Evolutionary conservation across 2,888 invertebrate genomes (phyloP).

Genomic region (Mechanitis mazaeus): DNA sequence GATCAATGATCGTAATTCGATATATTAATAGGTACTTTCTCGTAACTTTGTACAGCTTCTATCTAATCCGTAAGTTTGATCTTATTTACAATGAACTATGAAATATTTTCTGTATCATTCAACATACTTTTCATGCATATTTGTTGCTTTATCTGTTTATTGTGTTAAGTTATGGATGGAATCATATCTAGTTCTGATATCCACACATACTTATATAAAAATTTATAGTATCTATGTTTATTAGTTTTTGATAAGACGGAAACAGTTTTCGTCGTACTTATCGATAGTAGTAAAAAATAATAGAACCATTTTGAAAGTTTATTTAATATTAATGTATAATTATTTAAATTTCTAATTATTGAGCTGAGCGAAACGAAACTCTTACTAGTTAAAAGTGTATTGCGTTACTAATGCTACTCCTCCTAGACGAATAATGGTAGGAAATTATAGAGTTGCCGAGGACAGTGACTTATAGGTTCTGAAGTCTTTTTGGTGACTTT

Average conservation of each 20-base stretch:
- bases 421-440: too few species aligned
- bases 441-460: too few species aligned
- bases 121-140: slow-evolving; percentile 53
- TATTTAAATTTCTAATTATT: too few species aligned
- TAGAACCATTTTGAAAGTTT: neutral
- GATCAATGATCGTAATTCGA: too few species aligned
- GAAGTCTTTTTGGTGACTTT: too few species aligned
- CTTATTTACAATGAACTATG: neutral
- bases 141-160: slow-evolving; percentile 60
- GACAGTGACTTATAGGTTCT: too few species aligned
- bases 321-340: neutral
- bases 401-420: too few species aligned
- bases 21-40: too few species aligned
- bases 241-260: slow-evolving; percentile 1
- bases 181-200: slow-evolving; percentile 7
- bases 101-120: slow-evolving; percentile 35
- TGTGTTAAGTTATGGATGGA: slow-evolving; percentile 46
- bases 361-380: too few species aligned
- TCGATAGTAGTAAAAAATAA: neutral
- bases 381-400: too few species aligned
- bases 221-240: neutral
- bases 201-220: neutral
- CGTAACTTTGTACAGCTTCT: too few species aligned
- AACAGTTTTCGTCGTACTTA: neutral
- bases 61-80: too few species aligned